phyloP scores from a whole-genome alignment of 2,888 invertebrate genomes.

The Diaphora mendica region DNA sequence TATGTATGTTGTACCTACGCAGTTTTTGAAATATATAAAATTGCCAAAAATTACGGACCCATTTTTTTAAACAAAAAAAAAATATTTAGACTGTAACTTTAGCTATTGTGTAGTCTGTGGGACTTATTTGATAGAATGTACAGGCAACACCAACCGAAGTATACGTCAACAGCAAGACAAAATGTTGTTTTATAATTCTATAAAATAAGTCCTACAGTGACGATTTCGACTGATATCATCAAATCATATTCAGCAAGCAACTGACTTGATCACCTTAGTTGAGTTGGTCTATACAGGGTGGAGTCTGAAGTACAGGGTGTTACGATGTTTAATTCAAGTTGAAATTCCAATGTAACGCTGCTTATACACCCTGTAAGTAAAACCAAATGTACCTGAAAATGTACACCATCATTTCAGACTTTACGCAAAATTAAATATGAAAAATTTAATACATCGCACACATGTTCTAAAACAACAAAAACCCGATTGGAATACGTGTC shows the following conservation, averaged over 20 bases:
- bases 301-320: conserved; percentile 40
- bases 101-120: conserved; percentile 49
- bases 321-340: conserved; percentile 23
- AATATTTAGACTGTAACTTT: conserved; percentile 50
- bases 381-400: background rate
- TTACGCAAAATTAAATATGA: background rate
- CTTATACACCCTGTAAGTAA: conserved; percentile 34
- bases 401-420: background rate
- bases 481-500: background rate
- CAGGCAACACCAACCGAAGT: background rate
- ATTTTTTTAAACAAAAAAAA: conserved; percentile 43
- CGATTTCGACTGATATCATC: conserved; percentile 60
- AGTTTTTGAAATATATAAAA: conserved; percentile 51
- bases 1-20: conserved; percentile 51
- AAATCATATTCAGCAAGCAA: conserved; percentile 51
- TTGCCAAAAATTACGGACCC: conserved; percentile 61
- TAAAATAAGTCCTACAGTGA: conserved; percentile 50
- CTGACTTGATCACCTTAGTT: conserved; percentile 54
- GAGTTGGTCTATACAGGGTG: conserved; percentile 35
- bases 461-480: background rate
- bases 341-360: conserved; percentile 24
- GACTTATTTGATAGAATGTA: conserved; percentile 47
- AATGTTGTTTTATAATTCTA: conserved; percentile 21
- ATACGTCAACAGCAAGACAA: background rate
- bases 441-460: background rate